Evolutionary conservation across 2,797 vertebrate species (phyloP).

Genomic region (Acridotheres tristis): DNA sequence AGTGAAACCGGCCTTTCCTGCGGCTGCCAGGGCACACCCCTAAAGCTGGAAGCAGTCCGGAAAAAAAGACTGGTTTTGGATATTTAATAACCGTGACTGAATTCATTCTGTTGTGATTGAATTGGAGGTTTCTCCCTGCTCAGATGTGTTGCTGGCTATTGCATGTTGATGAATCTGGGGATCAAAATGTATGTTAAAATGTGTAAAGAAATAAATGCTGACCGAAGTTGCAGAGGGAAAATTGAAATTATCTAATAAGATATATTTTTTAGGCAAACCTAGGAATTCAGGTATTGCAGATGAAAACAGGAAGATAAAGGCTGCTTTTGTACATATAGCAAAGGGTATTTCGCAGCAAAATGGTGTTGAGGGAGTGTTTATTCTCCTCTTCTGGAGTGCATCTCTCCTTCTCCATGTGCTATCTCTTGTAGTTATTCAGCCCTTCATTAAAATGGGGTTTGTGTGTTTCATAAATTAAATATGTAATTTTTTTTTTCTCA

Average conservation of each 20-base stretch:
- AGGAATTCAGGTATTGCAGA: background rate
- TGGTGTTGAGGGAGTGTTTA: background rate
- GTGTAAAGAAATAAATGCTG: background rate
- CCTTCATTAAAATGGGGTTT: background rate
- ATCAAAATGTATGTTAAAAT: background rate
- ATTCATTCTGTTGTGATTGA: background rate
- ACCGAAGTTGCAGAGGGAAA: background rate
- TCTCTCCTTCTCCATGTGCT: background rate
- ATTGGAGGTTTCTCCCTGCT: background rate
- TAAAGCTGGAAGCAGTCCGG: background rate
- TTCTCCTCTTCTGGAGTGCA: background rate
- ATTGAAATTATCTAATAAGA: background rate
- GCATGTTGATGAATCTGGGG: accelerated
- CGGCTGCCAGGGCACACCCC: background rate
- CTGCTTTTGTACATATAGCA: background rate
- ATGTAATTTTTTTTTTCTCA: background rate
- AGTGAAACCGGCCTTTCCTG: background rate
- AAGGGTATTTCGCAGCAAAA: background rate
- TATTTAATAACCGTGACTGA: background rate
- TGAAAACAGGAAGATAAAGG: background rate
- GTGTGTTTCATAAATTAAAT: background rate
- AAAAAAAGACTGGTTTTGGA: background rate
- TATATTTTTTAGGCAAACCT: background rate
- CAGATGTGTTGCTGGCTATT: accelerated
- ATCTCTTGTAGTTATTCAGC: background rate